Conservation (phyloP, 2,113 vertebrate species). For the Thalassarche chlororhynchos region DNA sequence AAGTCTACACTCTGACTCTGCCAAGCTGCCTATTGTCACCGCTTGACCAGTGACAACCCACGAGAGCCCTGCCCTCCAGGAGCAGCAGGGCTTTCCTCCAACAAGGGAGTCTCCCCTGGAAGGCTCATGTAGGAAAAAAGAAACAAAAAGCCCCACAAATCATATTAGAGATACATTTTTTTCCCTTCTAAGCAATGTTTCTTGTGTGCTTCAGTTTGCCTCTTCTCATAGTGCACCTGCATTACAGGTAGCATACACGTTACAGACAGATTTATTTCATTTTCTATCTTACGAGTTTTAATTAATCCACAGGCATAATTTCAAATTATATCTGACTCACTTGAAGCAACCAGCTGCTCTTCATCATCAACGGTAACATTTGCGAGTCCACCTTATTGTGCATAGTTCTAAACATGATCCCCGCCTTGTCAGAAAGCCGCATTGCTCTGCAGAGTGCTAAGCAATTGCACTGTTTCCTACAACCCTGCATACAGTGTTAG, state of each 20-base stretch:
- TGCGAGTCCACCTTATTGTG: neutral
- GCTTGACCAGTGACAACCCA: neutral
- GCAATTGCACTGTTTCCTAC: neutral
- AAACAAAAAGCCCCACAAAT: neutral
- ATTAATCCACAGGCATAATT: neutral
- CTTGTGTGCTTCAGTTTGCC: neutral
- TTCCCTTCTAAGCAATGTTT: neutral
- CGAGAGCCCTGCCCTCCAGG: neutral
- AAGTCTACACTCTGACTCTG: neutral
- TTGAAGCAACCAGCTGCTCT: neutral
- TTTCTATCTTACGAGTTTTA: neutral
- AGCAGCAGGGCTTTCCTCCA: neutral
- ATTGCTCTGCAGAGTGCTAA: neutral
- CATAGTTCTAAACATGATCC: neutral
- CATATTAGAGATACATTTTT: neutral
- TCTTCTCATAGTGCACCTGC: neutral
- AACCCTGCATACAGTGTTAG: neutral
- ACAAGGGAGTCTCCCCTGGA: neutral
- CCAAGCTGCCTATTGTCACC: slow-evolving; percentile 24
- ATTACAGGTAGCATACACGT: neutral
- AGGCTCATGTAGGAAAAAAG: neutral
- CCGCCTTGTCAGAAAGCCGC: neutral
- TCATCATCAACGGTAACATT: neutral
- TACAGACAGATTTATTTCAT: neutral
- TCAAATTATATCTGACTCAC: neutral